Evolutionary conservation across 2,797 vertebrate genomes (phyloP).

Genomic region (Heteromormyrus szaboi): DNA sequence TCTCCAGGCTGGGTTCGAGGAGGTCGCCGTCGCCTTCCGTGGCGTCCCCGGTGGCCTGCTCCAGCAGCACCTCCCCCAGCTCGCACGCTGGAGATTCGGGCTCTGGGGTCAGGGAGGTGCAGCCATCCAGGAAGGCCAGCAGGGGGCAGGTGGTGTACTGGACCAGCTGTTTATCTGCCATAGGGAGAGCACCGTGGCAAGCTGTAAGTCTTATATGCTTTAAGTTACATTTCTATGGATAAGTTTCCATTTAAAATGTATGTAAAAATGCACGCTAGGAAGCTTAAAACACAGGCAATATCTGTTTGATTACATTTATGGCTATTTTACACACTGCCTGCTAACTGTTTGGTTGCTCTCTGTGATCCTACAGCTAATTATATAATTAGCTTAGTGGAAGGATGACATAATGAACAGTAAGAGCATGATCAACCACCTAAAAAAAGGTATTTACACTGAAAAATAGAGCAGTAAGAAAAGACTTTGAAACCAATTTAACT

Average conservation of each 20-base stretch:
- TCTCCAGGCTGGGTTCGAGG: conserved; percentile 24
- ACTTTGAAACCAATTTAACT: not conserved
- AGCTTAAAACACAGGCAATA: not conserved
- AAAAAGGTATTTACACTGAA: not conserved
- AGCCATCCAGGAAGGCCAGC: conserved; percentile 84
- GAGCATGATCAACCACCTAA: not conserved
- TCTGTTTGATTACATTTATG: not conserved
- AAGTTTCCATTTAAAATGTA: not conserved
- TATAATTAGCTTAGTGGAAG: not conserved
- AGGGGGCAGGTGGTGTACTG: conserved; percentile 88
- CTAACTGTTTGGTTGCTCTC: not conserved
- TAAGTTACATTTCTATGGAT: not conserved
- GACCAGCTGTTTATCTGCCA: conserved; percentile 81
- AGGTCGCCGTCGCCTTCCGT: not conserved
- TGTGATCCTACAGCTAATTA: not conserved
- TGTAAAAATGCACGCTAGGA: not conserved
- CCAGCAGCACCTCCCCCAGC: conserved; percentile 39
- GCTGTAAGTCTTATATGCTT: not conserved
- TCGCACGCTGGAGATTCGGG: conserved; percentile 45
- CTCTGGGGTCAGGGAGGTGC: conserved; percentile 52
- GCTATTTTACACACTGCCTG: not conserved
- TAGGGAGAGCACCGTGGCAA: conserved; percentile 11
- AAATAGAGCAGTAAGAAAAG: not conserved
- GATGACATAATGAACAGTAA: not conserved
- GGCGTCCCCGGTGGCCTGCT: conserved; percentile 27